Evolutionary conservation across 2,113 vertebrate genomes (phyloP), one percentile per base, ranked within the genome.

Genomic region (Ochotona princeps): DNA sequence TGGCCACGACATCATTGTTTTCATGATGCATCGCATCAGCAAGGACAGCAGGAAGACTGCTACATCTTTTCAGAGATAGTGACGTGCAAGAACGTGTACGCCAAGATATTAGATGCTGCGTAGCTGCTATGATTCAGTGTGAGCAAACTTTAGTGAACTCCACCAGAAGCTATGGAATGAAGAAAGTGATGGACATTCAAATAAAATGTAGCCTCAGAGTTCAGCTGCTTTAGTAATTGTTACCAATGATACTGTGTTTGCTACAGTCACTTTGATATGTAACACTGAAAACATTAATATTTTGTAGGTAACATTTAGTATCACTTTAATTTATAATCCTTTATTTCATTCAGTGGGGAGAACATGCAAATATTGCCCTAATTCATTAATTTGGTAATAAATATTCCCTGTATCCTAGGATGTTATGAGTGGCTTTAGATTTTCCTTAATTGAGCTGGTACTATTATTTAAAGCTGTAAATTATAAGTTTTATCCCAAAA

Each of bases 391-490:
- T 84, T 67, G n/a, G 87, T 85, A 1, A 79, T 9, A 88, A 81
- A 94, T 7, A 4, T 74, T 17, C 84, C 85, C 81, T 7, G 5
- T 60, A 28, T 5, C 8, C 44, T 79, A 74, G 87, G 38, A 69
- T n/a, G 26, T 69, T 8, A 2, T 69, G 47, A 65, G 7, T 20
- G 9, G 10, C 78, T 32, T 75, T 30, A 83, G 44, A 73, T 76
- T 89, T 92, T 75, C 54, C 47, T 90, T 44, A 91, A 44, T 84
- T 89, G 87, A 88, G 14, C 60, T 83, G 25, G 8, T 75, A 78
- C 26, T 93, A 5, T 54, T 32, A 78, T 65, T n/a, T 6, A 73
- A 84, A 88, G 7, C 18, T 79, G 81, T 51, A 76, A 84, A 82
- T 83, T 91, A 26, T 30, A 70, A 72, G 9, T 81, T 30, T 57